Evolutionary conservation across 2,888 invertebrate species (phyloP).

Genomic region (Aspidapion aeneum): DNA sequence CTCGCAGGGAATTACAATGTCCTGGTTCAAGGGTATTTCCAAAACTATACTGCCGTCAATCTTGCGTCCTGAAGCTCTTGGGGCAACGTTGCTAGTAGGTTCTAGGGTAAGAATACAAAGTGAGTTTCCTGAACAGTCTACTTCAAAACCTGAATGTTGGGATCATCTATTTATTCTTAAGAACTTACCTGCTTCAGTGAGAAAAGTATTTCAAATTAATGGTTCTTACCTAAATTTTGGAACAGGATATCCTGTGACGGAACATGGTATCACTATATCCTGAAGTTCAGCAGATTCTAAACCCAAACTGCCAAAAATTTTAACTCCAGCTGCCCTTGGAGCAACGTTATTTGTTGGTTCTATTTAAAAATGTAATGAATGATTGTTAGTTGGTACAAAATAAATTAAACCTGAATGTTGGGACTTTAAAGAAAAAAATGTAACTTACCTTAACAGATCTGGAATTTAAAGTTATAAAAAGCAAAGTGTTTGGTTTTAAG

Average conservation of each 20-base stretch:
- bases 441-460: no score
- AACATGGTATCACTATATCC: constrained; percentile 59
- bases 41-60: constrained; percentile 57
- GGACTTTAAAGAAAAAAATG: no score
- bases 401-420: constrained; percentile 7
- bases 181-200: no score
- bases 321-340: constrained; percentile 51
- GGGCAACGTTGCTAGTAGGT: constrained; percentile 33
- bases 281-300: constrained; percentile 44
- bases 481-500: no score
- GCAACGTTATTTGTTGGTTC: constrained; percentile 64
- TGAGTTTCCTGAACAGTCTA: constrained; percentile 37
- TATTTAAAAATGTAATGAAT: constrained; percentile 26
- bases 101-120: constrained; percentile 23
- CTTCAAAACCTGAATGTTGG: constrained; percentile 49
- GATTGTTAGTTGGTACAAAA: no score
- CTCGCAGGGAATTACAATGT: constrained; percentile 61
- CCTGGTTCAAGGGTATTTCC: constrained; percentile 47
- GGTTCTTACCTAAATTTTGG: constrained; percentile 62
- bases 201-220: no score
- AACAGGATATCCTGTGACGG: constrained; percentile 66
- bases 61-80: constrained; percentile 54
- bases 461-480: no score
- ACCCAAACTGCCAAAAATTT: constrained; percentile 52
- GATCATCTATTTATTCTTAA: no score